Percentiles rank a stretch among this genome's conserved stretches.
phyloP scores from a whole-genome alignment of 2,888 invertebrate genomes.

The Spodoptera littoralis region DNA sequence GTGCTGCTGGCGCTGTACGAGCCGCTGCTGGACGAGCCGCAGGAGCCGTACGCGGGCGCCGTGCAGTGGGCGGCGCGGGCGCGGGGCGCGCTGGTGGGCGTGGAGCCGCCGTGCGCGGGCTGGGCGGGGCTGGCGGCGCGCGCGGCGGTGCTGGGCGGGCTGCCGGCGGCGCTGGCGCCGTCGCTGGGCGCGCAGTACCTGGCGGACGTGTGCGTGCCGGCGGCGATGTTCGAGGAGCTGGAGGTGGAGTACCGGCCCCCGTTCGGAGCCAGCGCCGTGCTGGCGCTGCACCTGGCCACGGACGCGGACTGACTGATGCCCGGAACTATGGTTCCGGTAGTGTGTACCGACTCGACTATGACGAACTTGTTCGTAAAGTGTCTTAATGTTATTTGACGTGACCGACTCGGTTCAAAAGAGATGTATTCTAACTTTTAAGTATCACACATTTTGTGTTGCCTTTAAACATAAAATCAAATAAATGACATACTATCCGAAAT shows the following conservation, averaged over 20 bases:
- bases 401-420: too few species aligned
- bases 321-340: too few species aligned
- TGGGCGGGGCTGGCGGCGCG: slow-evolving; percentile 84
- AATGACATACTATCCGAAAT: too few species aligned
- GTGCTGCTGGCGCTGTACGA: slow-evolving; percentile 73
- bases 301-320: slow-evolving; percentile 59
- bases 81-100: slow-evolving; percentile 54
- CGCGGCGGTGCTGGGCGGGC: slow-evolving; percentile 58
- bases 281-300: slow-evolving; percentile 76
- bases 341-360: too few species aligned
- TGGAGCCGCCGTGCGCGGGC: slow-evolving; percentile 91
- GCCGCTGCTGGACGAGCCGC: slow-evolving; percentile 71
- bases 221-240: slow-evolving; percentile 91
- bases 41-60: slow-evolving; percentile 53
- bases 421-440: too few species aligned
- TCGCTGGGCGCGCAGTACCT: slow-evolving; percentile 62
- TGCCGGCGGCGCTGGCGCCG: slow-evolving; percentile 85
- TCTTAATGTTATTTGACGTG: too few species aligned
- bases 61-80: slow-evolving; percentile 64
- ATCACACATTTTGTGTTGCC: too few species aligned
- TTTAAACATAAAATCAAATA: too few species aligned
- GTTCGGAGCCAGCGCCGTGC: slow-evolving; percentile 87
- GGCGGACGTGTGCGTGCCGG: slow-evolving; percentile 88
- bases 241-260: slow-evolving; percentile 95
- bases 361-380: too few species aligned